phyloP scores from a whole-genome alignment of 2,797 vertebrate genomes.

The Notoglanidium macrostoma region DNA sequence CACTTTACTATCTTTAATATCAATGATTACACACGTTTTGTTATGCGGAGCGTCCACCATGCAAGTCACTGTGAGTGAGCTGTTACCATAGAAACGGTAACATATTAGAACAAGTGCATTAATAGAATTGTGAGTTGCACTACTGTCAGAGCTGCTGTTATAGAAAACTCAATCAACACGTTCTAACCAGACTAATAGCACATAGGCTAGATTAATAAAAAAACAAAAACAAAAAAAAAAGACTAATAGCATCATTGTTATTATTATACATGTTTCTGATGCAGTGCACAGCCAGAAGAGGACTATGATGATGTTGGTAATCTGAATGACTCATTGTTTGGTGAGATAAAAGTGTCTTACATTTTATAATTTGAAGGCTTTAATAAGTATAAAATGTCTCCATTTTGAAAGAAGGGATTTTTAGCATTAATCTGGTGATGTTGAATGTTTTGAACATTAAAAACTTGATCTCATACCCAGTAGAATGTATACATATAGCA shows the following conservation, averaged over 20 bases:
- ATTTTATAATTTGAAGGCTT: neutral
- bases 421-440: neutral
- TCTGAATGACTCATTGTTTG: constrained; percentile 26
- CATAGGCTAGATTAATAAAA: neutral
- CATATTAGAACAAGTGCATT: neutral
- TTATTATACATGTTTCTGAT: constrained; percentile 36
- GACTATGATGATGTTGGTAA: constrained; percentile 73
- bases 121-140: neutral
- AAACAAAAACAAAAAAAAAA: neutral
- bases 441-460: neutral
- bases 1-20: neutral
- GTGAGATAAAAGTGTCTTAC: neutral
- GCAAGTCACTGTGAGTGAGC: neutral
- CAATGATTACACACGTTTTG: neutral
- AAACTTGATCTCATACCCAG: neutral
- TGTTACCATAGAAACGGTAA: neutral
- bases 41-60: neutral
- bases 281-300: constrained; percentile 68
- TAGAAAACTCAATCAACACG: neutral
- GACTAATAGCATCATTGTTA: neutral
- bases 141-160: neutral
- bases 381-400: neutral
- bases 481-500: neutral
- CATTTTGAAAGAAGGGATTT: neutral
- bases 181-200: neutral